phyloP scores from a whole-genome alignment of 1,140 invertebrate species.

The Drosophila nasuta region DNA sequence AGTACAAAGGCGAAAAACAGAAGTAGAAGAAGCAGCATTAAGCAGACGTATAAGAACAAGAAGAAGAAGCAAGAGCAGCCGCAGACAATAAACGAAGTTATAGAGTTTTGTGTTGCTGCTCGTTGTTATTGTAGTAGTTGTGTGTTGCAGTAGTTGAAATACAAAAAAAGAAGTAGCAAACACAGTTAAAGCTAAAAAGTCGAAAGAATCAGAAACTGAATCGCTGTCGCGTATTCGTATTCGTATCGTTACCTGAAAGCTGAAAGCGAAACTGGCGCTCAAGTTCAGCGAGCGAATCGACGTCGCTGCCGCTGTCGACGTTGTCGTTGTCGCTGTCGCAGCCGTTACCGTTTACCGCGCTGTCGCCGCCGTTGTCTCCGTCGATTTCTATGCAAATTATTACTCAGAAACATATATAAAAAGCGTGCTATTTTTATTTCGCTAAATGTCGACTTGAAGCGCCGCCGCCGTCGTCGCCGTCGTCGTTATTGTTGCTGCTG shows the following conservation, averaged over 20 bases:
- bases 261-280: constrained; percentile 70
- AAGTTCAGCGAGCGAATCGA: constrained; percentile 61
- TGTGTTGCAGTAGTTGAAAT: constrained; percentile 8
- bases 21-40: constrained; percentile 3
- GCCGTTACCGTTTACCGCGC: neutral
- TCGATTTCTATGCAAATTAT: constrained; percentile 82
- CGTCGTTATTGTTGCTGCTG: constrained; percentile 35
- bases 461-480: constrained; percentile 47
- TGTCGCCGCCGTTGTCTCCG: constrained; percentile 31
- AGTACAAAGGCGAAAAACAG: constrained; percentile 6
- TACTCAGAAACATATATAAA: constrained; percentile 79
- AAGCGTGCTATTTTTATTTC: constrained; percentile 82
- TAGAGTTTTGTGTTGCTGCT: neutral
- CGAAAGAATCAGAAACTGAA: constrained; percentile 31
- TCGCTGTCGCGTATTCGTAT: constrained; percentile 6
- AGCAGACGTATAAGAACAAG: constrained; percentile 8
- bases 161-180: constrained; percentile 1
- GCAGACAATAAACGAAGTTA: constrained; percentile 1
- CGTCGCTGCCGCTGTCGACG: constrained; percentile 18
- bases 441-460: constrained; percentile 79
- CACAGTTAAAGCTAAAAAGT: constrained; percentile 8
- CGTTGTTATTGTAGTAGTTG: neutral
- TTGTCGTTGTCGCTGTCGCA: constrained; percentile 16
- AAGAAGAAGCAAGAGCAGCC: neutral
- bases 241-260: constrained; percentile 31